phyloP scores from a whole-genome alignment of 1,140 invertebrate genomes.

The Euglossa dilemma region DNA sequence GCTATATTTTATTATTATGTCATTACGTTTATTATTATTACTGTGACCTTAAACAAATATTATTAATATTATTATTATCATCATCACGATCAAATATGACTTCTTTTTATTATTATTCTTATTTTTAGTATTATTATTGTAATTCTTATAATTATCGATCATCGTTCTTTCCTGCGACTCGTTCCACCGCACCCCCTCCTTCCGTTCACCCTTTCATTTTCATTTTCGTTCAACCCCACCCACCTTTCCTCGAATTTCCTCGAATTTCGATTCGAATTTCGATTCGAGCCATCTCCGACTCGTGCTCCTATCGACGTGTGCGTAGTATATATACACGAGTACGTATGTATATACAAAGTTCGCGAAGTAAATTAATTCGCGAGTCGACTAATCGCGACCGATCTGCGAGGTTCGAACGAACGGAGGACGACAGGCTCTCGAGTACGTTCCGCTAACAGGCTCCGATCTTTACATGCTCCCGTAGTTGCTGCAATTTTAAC shows the following conservation, averaged over 20 bases:
- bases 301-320: neutral
- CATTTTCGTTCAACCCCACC: too few species aligned
- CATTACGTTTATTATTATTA: conserved; percentile 48
- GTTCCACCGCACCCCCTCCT: conserved; percentile 30
- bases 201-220: neutral
- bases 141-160: conserved; percentile 31
- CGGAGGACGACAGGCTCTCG: conserved; percentile 35
- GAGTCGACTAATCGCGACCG: conserved; percentile 41
- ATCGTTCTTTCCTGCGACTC: conserved; percentile 42
- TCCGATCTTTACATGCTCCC: neutral
- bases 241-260: neutral
- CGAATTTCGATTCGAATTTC: neutral
- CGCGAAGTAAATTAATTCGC: too few species aligned
- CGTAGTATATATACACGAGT: too few species aligned
- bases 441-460: neutral
- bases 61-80: conserved; percentile 40
- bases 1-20: conserved; percentile 15
- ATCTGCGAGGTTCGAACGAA: conserved; percentile 51
- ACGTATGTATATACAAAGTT: too few species aligned
- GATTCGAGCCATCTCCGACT: neutral
- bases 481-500: neutral
- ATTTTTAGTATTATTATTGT: neutral
- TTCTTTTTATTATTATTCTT: conserved; percentile 10
- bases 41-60: conserved; percentile 19
- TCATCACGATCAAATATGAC: conserved; percentile 37